These are phyloP conservation scores for Dryococelus australis DNA, from an alignment of 2,888 invertebrate species.

Conservation along the genomic window DNA sequence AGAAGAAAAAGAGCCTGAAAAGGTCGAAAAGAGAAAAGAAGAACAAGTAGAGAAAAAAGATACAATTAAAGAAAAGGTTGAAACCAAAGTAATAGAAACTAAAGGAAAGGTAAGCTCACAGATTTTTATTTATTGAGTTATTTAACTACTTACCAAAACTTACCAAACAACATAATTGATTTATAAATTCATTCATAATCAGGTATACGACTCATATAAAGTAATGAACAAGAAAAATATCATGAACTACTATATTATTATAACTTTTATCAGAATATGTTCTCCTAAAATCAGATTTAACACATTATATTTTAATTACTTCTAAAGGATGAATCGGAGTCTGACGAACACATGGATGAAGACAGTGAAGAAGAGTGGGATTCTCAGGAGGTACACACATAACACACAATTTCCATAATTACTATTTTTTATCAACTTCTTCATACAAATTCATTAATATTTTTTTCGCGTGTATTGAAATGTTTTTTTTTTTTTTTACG, in stretches of 20 bases:
- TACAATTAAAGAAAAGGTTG: slow-evolving; percentile 53
- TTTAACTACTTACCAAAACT: neutral
- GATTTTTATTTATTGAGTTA: neutral
- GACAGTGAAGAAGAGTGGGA: slow-evolving; percentile 39
- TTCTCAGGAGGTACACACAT: slow-evolving; percentile 39
- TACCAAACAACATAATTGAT: neutral
- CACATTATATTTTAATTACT: neutral
- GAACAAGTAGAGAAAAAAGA: slow-evolving; percentile 56
- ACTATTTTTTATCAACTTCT: neutral
- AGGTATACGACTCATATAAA: neutral
- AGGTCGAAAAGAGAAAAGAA: slow-evolving; percentile 55
- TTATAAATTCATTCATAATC: too few relatives aligned
- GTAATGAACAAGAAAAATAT: neutral
- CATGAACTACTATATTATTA: too few relatives aligned
- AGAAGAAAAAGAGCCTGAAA: neutral
- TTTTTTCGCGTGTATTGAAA: neutral
- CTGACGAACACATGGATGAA: slow-evolving; percentile 35
- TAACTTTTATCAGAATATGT: too few relatives aligned
- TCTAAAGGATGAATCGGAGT: slow-evolving; percentile 34
- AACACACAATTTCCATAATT: neutral
- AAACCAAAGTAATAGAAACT: slow-evolving; percentile 55
- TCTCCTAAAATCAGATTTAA: too few relatives aligned
- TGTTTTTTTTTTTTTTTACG: neutral
- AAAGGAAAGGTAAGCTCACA: slow-evolving; percentile 35
- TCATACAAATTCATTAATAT: neutral